A percentile compares a stretch with the other conserved stretches of the same genome.
phyloP scores from a whole-genome alignment of 2,797 vertebrate species.

The Cirrhinus mrigala region DNA sequence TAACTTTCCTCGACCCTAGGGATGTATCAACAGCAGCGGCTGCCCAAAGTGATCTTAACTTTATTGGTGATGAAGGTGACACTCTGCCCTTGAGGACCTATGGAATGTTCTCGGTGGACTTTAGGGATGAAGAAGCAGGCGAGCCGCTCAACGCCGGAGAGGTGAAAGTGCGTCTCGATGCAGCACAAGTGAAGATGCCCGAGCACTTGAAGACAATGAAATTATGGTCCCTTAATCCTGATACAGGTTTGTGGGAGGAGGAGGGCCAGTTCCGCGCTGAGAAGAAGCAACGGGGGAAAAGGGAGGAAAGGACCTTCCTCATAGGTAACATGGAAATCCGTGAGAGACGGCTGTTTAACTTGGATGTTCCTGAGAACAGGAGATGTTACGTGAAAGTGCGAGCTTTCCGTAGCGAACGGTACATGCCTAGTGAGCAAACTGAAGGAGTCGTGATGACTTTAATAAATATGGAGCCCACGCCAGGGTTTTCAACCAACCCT shows the following conservation, averaged over 20 bases:
- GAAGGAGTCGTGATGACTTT: slow-evolving; percentile 92
- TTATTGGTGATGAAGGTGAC: slow-evolving; percentile 90
- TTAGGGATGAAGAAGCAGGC: slow-evolving; percentile 83
- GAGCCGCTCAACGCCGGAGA: slow-evolving; percentile 91
- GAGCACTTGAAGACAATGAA: slow-evolving; percentile 92
- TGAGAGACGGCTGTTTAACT: slow-evolving; percentile 94
- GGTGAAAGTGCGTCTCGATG: slow-evolving; percentile 92
- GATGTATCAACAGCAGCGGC: slow-evolving; percentile 87
- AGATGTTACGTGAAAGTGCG: slow-evolving; percentile 95
- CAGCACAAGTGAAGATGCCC: slow-evolving; percentile 89
- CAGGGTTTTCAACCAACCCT: slow-evolving; percentile 93
- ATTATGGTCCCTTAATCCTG: slow-evolving; percentile 96
- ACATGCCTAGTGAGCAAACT: slow-evolving; percentile 93
- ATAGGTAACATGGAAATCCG: slow-evolving; percentile 99
- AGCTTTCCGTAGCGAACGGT: slow-evolving; percentile 92
- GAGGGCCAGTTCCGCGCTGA: slow-evolving; percentile 89
- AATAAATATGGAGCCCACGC: slow-evolving; percentile 93
- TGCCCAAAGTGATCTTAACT: slow-evolving; percentile 95
- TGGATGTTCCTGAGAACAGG: slow-evolving; percentile 95
- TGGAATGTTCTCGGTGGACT: slow-evolving; percentile 98
- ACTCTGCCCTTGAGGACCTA: slow-evolving; percentile 92
- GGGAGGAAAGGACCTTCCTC: slow-evolving; percentile 94
- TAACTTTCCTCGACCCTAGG: slow-evolving; percentile 95
- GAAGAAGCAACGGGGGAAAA: slow-evolving; percentile 83
- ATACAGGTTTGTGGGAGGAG: slow-evolving; percentile 96